Evolutionary conservation across 2,113 vertebrate species (phyloP).

Genomic region (Tautogolabrus adspersus): DNA sequence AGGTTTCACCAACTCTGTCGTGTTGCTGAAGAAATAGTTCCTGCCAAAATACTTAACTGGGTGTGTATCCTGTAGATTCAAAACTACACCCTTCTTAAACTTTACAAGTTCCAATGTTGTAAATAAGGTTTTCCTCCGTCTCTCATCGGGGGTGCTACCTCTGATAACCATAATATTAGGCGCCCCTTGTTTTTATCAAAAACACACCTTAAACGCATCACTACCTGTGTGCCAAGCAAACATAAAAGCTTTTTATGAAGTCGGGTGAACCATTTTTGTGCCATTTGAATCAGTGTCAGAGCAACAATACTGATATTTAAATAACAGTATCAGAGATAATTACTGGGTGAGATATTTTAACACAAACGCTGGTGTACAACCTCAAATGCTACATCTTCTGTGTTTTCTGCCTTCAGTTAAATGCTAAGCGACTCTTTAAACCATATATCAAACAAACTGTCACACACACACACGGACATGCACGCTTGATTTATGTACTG

Average conservation of each 20-base stretch:
- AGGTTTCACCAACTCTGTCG: no score
- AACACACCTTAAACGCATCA: conserved; percentile 1
- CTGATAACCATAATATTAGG: not conserved
- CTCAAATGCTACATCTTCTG: not conserved
- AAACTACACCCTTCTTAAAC: no score
- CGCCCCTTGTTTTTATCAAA: not conserved
- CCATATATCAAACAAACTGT: conserved; percentile 1
- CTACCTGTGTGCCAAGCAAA: not conserved
- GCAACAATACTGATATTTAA: conserved; percentile 7
- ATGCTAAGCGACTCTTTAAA: conserved; percentile 15
- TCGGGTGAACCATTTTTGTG: conserved; percentile 13
- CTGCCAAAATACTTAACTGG: no score
- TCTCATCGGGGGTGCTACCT: not conserved
- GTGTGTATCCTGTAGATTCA: no score
- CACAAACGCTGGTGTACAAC: not conserved
- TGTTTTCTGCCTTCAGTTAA: conserved; percentile 2
- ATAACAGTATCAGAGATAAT: conserved; percentile 17
- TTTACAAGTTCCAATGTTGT: no score
- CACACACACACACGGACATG: conserved; percentile 14
- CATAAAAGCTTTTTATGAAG: conserved; percentile 4
- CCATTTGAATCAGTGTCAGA: conserved; percentile 9
- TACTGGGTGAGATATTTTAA: conserved; percentile 7
- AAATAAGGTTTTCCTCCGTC: not conserved
- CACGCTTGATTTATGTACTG: conserved; percentile 33
- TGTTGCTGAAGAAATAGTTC: no score